A percentile compares a stretch with the other conserved stretches of the same genome.
These are phyloP conservation scores for Drosophila asahinai DNA, from an alignment of 1,140 invertebrate genomes.

Conservation along the genomic window DNA sequence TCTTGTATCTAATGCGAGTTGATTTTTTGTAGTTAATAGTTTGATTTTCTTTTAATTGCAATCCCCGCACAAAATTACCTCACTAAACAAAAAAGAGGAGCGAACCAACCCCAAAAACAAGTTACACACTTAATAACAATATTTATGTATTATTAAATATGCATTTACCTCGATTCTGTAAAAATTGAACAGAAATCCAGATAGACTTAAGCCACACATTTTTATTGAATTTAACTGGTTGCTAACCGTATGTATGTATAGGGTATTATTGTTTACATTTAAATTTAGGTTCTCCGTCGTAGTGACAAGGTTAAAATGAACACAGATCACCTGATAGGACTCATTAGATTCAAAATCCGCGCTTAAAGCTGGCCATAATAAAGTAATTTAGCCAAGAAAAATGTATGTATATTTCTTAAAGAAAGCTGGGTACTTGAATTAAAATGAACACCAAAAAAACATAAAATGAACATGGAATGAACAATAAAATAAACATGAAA, in stretches of 20 bases:
- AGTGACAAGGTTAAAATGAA: not conserved
- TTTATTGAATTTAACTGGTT: no score
- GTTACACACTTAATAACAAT: not conserved
- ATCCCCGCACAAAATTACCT: conserved; percentile 7
- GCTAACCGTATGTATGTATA: no score
- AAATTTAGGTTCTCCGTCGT: no score
- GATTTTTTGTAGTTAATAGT: conserved; percentile 1
- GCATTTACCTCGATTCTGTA: not conserved
- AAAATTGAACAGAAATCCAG: not conserved
- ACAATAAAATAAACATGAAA: no score
- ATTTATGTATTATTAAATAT: no score
- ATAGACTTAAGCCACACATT: not conserved
- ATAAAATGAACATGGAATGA: not conserved
- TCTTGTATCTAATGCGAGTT: conserved; percentile 11
- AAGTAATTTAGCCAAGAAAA: no score
- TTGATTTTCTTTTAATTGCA: conserved; percentile 5
- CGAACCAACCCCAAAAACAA: not conserved
- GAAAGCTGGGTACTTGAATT: not conserved
- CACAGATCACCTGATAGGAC: not conserved
- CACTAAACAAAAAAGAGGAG: not conserved
- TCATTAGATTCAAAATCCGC: not conserved
- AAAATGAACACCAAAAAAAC: not conserved
- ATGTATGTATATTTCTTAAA: not conserved
- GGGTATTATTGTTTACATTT: no score
- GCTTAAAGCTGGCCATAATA: not conserved